Evolutionary conservation across 2,888 invertebrate genomes (phyloP).

Genomic region (Acronicta alni): DNA sequence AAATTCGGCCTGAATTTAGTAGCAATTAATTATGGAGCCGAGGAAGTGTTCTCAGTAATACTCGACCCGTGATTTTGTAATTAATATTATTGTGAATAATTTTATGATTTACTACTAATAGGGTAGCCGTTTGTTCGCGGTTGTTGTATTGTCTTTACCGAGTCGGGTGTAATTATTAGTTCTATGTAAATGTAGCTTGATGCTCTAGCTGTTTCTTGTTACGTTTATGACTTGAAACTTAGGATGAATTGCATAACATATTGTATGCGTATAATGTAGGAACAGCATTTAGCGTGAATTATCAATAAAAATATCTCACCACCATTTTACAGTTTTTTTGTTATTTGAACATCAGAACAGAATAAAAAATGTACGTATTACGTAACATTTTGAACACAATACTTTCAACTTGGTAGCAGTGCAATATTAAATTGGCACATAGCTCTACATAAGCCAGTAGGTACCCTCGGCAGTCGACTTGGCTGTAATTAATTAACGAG

Average conservation of each 20-base stretch:
- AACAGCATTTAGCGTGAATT: background rate
- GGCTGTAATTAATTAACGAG: constrained; percentile 90
- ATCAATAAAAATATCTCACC: no score
- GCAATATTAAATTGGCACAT: constrained; percentile 87
- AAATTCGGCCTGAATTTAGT: constrained; percentile 89
- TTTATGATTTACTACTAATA: constrained; percentile 71
- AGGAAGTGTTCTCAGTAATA: constrained; percentile 83
- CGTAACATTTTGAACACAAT: constrained; percentile 38
- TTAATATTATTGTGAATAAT: constrained; percentile 81
- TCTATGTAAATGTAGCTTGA: constrained; percentile 23
- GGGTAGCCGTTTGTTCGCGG: constrained; percentile 57
- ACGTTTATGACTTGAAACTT: constrained; percentile 11
- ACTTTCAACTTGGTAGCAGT: constrained; percentile 55
- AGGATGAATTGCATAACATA: constrained; percentile 9
- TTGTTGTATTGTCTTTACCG: constrained; percentile 40
- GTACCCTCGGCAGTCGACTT: constrained; percentile 86
- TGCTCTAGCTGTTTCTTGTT: constrained; percentile 21
- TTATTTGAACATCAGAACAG: background rate
- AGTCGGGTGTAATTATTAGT: constrained; percentile 35
- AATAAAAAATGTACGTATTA: background rate
- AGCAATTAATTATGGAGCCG: constrained; percentile 88
- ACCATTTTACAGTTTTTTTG: background rate
- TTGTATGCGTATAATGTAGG: constrained; percentile 1
- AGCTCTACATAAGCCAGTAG: constrained; percentile 84
- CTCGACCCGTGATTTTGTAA: constrained; percentile 80